Evolutionary conservation across 2,888 invertebrate species (phyloP).

Genomic region (Acrobasis consociella): DNA sequence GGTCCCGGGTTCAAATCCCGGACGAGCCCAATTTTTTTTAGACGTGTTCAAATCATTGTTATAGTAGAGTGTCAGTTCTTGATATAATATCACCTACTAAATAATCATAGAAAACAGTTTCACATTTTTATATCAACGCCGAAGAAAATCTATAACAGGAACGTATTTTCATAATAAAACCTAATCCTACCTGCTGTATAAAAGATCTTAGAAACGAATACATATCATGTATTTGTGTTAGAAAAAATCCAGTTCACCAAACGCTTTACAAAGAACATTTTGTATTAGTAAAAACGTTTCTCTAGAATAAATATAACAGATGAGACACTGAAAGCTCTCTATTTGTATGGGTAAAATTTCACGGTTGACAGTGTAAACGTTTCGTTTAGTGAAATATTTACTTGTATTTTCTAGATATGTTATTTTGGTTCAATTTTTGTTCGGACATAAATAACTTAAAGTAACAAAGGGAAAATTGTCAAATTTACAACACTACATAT

Average conservation of each 20-base stretch:
- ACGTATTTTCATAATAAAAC: neutral
- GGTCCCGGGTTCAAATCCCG: conserved; percentile 83
- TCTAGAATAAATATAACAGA: neutral
- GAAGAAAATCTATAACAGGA: too few relatives aligned
- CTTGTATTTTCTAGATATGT: neutral
- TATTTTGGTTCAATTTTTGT: neutral
- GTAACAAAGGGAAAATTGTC: neutral
- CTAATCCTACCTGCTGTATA: too few relatives aligned
- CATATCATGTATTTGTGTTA: too few relatives aligned
- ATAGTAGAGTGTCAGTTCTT: too few relatives aligned
- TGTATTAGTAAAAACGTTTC: neutral
- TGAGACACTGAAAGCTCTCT: conserved; percentile 5
- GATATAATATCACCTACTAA: too few relatives aligned
- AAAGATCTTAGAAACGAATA: too few relatives aligned
- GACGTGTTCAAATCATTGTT: too few relatives aligned
- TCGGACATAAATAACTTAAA: neutral
- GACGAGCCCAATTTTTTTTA: conserved; percentile 57
- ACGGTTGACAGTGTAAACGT: conserved; percentile 2
- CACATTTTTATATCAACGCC: too few relatives aligned
- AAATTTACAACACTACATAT: too few relatives aligned
- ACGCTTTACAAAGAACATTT: neutral
- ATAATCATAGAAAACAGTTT: too few relatives aligned
- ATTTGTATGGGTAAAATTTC: conserved; percentile 7
- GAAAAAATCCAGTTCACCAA: neutral
- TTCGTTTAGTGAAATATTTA: neutral